phyloP scores from a whole-genome alignment of 2,113 vertebrate genomes.

The Noturus placidus region DNA sequence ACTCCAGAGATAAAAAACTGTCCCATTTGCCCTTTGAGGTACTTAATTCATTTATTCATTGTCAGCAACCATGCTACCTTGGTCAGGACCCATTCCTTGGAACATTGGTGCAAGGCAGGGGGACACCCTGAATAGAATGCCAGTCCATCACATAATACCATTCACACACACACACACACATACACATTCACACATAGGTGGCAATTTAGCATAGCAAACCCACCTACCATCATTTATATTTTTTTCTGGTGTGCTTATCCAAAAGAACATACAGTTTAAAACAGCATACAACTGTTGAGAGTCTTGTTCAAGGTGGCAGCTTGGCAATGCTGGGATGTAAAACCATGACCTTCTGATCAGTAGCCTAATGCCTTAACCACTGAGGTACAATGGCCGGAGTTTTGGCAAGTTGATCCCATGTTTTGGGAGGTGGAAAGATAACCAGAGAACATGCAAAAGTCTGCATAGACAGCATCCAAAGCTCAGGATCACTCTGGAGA shows the following conservation, averaged over 20 bases:
- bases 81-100: background rate
- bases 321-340: background rate
- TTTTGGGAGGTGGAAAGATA: background rate
- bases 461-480: background rate
- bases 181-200: background rate
- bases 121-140: background rate
- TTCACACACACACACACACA: background rate
- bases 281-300: background rate
- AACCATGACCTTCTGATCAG: background rate
- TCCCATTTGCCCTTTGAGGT: background rate
- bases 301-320: background rate
- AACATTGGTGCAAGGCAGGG: background rate
- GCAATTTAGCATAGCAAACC: background rate
- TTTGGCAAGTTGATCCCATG: background rate
- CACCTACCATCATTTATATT: background rate
- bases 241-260: background rate
- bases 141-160: background rate
- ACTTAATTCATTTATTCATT: background rate
- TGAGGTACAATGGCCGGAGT: background rate
- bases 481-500: background rate
- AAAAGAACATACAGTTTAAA: background rate
- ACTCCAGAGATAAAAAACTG: background rate
- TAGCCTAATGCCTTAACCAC: background rate
- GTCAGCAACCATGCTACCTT: background rate
- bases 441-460: background rate